Evolutionary conservation across 2,113 vertebrate species (phyloP).

Genomic region (Pelodiscus sinensis): DNA sequence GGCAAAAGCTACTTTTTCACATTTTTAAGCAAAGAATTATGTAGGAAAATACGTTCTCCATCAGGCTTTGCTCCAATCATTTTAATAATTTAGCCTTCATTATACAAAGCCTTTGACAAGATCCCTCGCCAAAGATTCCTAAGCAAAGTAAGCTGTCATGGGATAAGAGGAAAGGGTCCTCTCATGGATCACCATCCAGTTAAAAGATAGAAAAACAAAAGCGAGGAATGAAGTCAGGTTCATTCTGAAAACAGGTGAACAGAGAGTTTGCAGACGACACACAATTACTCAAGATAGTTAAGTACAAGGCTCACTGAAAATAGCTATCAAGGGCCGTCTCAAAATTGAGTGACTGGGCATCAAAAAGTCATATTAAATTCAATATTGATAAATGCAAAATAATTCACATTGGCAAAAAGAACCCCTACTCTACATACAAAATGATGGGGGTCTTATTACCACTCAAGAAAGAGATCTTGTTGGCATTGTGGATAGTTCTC

Average conservation of each 20-base stretch:
- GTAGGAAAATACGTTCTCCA: constrained; percentile 16
- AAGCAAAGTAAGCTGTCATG: not conserved
- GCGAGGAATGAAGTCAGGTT: not conserved
- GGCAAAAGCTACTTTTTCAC: constrained; percentile 19
- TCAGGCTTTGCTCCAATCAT: constrained; percentile 21
- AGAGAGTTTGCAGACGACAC: not conserved
- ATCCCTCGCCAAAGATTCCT: not conserved
- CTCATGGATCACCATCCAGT: not conserved
- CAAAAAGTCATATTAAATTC: not conserved
- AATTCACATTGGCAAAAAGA: not conserved
- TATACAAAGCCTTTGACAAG: constrained; percentile 17
- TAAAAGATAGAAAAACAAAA: not conserved
- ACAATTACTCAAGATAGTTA: not conserved
- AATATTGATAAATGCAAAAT: not conserved
- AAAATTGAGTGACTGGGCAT: not conserved
- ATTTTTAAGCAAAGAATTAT: constrained; percentile 14
- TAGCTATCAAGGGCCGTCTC: not conserved
- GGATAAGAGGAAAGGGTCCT: not conserved
- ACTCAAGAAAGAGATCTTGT: not conserved
- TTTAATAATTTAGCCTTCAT: constrained; percentile 34
- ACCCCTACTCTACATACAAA: not conserved
- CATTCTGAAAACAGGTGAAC: not conserved
- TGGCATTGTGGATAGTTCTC: not conserved
- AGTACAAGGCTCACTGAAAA: not conserved
- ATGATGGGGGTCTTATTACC: not conserved